These are phyloP conservation scores for Phocides pigmalion DNA, from an alignment of 1,140 invertebrate genomes.

Conservation along the genomic window DNA sequence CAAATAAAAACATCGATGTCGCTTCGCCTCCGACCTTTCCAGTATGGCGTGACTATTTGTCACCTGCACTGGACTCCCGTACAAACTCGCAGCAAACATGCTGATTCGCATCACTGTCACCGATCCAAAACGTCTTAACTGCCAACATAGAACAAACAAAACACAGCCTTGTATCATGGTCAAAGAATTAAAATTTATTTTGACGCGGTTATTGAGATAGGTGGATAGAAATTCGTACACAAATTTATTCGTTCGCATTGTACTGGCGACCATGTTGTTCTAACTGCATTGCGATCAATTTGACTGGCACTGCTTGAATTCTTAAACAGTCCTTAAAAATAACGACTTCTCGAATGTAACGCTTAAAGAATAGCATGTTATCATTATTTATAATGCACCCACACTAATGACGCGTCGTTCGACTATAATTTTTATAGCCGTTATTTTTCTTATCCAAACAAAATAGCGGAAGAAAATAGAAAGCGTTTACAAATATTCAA, in stretches of 20 bases:
- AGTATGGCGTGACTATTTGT: constrained; percentile 79
- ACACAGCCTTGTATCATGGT: constrained; percentile 32
- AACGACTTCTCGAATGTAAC: constrained; percentile 29
- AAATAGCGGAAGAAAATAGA: too few relatives aligned
- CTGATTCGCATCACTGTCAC: constrained; percentile 70
- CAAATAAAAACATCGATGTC: constrained; percentile 78
- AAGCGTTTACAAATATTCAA: too few relatives aligned
- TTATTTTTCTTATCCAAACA: background rate
- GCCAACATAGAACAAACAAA: constrained; percentile 20
- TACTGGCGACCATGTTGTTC: constrained; percentile 64
- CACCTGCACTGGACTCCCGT: constrained; percentile 79
- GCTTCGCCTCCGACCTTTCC: constrained; percentile 66
- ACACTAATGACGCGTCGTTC: background rate
- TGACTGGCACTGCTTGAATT: constrained; percentile 68
- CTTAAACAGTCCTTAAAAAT: constrained; percentile 46
- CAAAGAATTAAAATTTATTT: constrained; percentile 28
- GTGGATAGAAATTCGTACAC: constrained; percentile 6
- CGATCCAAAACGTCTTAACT: constrained; percentile 37
- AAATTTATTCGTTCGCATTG: constrained; percentile 67
- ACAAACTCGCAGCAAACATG: constrained; percentile 66
- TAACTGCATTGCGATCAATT: constrained; percentile 71
- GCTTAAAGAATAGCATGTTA: constrained; percentile 31
- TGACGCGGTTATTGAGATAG: background rate
- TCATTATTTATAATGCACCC: constrained; percentile 21
- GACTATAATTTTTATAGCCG: background rate